These are phyloP conservation scores for Theonella swinhoei DNA, from an alignment of 37 sponge, comb jelly and placozoan genomes.

Conservation along the genomic window DNA sequence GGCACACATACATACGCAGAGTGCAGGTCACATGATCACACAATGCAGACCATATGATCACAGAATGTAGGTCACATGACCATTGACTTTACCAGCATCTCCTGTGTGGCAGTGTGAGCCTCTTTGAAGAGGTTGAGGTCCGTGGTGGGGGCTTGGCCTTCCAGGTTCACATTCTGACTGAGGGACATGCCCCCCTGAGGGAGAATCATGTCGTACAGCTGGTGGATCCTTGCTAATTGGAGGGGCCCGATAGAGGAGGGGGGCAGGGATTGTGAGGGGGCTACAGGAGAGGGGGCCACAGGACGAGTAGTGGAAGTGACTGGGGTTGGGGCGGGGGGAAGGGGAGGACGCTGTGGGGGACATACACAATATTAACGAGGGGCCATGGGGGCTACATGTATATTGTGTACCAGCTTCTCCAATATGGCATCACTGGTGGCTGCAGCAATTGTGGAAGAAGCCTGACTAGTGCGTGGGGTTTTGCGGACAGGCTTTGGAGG, in stretches of 20 bases:
- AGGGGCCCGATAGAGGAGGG: constrained; percentile 1
- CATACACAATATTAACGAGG: too few relatives aligned
- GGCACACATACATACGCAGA: too few relatives aligned
- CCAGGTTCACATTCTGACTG: constrained; percentile 34
- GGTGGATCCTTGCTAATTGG: constrained; percentile 34
- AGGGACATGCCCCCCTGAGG: constrained; percentile 14
- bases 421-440: neutral
- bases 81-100: constrained; percentile 49
- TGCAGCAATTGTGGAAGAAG: neutral
- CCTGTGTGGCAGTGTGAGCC: constrained; percentile 54
- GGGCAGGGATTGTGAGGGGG: neutral
- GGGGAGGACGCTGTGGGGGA: too few relatives aligned
- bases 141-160: constrained; percentile 49
- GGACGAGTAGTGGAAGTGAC: neutral
- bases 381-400: too few relatives aligned
- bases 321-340: neutral
- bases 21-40: too few relatives aligned
- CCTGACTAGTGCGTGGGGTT: neutral
- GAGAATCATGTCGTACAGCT: constrained; percentile 55
- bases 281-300: neutral
- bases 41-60: too few relatives aligned
- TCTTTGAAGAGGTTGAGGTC: constrained; percentile 79
- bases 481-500: neutral
- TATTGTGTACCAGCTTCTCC: neutral
- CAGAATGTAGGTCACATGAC: neutral